Evolutionary conservation across 2,888 invertebrate species (phyloP).

Genomic region (Cosmopolites sordidus): DNA sequence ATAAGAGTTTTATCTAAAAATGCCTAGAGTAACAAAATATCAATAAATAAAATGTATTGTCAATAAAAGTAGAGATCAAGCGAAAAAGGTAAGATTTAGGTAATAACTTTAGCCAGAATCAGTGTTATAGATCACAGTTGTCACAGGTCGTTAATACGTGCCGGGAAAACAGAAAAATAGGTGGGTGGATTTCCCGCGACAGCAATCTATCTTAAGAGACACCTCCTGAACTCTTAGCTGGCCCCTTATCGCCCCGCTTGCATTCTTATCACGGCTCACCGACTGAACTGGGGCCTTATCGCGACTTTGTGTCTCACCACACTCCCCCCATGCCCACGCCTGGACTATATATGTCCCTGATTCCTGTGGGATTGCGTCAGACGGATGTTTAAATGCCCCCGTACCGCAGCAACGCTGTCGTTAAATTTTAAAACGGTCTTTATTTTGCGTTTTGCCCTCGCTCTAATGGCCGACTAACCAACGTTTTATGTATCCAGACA

Average conservation of each 20-base stretch:
- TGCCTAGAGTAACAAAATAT: too few species aligned
- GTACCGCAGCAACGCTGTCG: constrained; percentile 26
- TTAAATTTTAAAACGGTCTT: constrained; percentile 30
- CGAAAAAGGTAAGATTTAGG: background rate
- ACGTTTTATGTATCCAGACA: constrained; percentile 13
- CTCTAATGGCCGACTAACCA: constrained; percentile 23
- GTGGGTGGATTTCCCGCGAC: constrained; percentile 51
- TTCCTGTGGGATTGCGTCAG: constrained; percentile 37
- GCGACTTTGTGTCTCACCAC: constrained; percentile 43
- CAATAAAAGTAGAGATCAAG: background rate
- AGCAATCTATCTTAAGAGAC: constrained; percentile 50
- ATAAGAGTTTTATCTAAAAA: too few species aligned
- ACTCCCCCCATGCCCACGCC: constrained; percentile 24
- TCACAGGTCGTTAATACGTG: constrained; percentile 49
- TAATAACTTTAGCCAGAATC: constrained; percentile 34
- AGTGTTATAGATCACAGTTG: constrained; percentile 50
- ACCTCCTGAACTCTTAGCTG: constrained; percentile 47
- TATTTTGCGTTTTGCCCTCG: constrained; percentile 24
- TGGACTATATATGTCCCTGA: constrained; percentile 36
- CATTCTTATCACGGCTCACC: constrained; percentile 48
- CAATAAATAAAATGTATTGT: too few species aligned
- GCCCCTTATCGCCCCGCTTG: constrained; percentile 46
- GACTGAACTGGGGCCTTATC: constrained; percentile 43
- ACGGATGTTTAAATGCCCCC: constrained; percentile 35
- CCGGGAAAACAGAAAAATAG: constrained; percentile 41